Percentiles rank a stretch among this genome's conserved stretches.
Evolutionary conservation across 2,797 vertebrate genomes (phyloP).

Genomic region (Dicrostonyx torquatus): DNA sequence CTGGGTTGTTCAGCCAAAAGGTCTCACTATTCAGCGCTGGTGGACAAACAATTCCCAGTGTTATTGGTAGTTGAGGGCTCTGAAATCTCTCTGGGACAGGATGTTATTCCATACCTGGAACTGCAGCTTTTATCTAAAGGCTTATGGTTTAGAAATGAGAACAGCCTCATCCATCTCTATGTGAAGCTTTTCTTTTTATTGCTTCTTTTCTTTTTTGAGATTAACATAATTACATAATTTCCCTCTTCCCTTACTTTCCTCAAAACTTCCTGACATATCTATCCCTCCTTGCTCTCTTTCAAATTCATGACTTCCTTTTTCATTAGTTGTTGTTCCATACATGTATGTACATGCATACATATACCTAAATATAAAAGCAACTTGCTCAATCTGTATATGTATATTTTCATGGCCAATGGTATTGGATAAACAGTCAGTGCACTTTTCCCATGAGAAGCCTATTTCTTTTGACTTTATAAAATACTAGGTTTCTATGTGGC

Average conservation of each 20-base stretch:
- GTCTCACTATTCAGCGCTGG: background rate
- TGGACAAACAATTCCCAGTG: background rate
- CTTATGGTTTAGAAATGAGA: background rate
- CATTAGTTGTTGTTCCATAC: background rate
- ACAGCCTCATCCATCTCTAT: background rate
- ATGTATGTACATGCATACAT: background rate
- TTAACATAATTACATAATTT: background rate
- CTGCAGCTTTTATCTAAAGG: background rate
- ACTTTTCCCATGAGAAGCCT: background rate
- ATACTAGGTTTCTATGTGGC: background rate
- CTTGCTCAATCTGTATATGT: background rate
- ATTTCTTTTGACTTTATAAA: background rate
- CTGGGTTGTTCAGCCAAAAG: background rate
- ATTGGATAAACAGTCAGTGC: background rate
- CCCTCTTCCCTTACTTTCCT: background rate
- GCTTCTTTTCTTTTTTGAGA: background rate
- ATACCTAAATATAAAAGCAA: background rate
- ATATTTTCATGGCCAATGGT: background rate
- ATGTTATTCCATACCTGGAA: too few species aligned
- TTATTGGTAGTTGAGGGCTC: background rate
- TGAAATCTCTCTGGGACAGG: background rate
- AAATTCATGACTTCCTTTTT: background rate
- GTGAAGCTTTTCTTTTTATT: background rate
- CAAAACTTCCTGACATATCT: background rate
- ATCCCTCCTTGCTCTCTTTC: too few species aligned